Conservation (phyloP, 2,888 invertebrate genomes). For the Crioceris asparagi region DNA sequence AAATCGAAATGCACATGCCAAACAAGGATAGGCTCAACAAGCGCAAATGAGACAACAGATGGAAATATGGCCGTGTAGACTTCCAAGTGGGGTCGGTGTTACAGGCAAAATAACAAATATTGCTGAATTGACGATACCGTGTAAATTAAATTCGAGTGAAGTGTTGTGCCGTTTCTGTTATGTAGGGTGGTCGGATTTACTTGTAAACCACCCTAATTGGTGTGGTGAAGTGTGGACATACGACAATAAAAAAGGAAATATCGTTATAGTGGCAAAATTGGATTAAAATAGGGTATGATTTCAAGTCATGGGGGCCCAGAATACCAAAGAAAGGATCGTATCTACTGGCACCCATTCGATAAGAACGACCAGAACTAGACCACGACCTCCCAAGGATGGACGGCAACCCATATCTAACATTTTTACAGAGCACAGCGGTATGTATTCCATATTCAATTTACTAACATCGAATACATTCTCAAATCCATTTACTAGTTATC, state of each 20-base stretch:
- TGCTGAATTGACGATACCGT: constrained; percentile 15
- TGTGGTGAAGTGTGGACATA: constrained; percentile 24
- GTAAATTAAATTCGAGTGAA: constrained; percentile 10
- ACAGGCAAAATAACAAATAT: constrained; percentile 23
- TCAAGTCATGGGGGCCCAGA: constrained; percentile 80
- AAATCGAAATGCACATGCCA: constrained; percentile 47
- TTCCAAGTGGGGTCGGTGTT: constrained; percentile 36
- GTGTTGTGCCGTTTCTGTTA: constrained; percentile 23
- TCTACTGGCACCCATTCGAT: constrained; percentile 59
- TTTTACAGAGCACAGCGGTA: constrained; percentile 91
- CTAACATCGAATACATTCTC: no score
- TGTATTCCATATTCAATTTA: no score
- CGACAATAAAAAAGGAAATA: background rate
- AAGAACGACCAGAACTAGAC: constrained; percentile 65
- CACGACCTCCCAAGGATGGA: constrained; percentile 68
- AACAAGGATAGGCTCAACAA: constrained; percentile 24
- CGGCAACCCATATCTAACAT: constrained; percentile 80
- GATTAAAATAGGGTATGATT: constrained; percentile 34
- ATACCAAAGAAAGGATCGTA: constrained; percentile 80
- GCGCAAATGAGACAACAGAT: constrained; percentile 20
- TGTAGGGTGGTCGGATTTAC: constrained; percentile 20
- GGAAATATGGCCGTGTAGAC: constrained; percentile 33
- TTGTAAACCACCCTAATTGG: constrained; percentile 28
- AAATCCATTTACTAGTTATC: no score
- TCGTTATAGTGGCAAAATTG: constrained; percentile 30